Percentiles rank a stretch among this genome's conserved stretches.
These are phyloP conservation scores for Carlito syrichta DNA, from an alignment of 2,113 vertebrate species.

Conservation along the genomic window DNA sequence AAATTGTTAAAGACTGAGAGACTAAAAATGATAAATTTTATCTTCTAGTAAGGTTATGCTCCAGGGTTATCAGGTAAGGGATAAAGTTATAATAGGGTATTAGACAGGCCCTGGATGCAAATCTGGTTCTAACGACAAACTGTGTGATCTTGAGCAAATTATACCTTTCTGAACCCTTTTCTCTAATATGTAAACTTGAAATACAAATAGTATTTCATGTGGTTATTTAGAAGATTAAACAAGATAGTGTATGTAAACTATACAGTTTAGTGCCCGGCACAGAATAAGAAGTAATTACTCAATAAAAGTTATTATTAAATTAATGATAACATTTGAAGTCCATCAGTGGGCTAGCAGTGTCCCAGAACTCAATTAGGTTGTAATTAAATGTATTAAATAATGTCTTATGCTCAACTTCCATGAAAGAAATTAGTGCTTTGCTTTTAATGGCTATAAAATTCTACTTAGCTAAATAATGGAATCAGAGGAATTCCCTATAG, in stretches of 20 bases:
- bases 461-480: constrained; percentile 66
- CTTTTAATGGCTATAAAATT: constrained; percentile 71
- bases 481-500: constrained; percentile 56
- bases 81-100: not conserved
- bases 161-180: constrained; percentile 14
- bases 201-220: not conserved
- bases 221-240: constrained; percentile 51
- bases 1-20: not conserved
- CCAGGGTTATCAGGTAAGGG: not conserved
- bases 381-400: constrained; percentile 73
- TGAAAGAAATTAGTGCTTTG: constrained; percentile 63
- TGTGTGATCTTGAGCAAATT: not conserved
- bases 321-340: constrained; percentile 66
- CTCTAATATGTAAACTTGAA: constrained; percentile 35
- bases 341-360: constrained; percentile 55
- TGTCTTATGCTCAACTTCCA: constrained; percentile 55
- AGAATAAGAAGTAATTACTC: constrained; percentile 33
- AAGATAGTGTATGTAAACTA: constrained; percentile 42
- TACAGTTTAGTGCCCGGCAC: constrained; percentile 30
- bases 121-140: not conserved
- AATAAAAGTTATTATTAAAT: constrained; percentile 69
- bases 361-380: constrained; percentile 56
- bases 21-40: not conserved
- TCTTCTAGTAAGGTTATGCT: not conserved
- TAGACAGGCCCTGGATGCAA: not conserved